These are phyloP conservation scores for Otocyon megalotis DNA, from an alignment of 2,113 vertebrate genomes.

Conservation along the genomic window DNA sequence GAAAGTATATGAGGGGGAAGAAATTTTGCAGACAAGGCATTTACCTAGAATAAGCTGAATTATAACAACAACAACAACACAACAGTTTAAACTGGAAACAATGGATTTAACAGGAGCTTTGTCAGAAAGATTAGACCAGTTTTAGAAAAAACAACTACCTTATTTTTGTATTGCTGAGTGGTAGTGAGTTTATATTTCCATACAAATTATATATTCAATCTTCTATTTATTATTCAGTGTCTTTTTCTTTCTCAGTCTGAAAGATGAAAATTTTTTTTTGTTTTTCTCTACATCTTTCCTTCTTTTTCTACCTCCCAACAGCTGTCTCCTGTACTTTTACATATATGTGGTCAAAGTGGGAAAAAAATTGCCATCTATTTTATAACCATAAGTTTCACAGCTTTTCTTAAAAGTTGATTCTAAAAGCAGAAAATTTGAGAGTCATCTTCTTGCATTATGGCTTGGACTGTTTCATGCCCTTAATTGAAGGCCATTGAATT, in stretches of 20 bases:
- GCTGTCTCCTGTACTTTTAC: neutral
- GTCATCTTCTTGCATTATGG: neutral
- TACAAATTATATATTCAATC: neutral
- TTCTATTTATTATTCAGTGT: neutral
- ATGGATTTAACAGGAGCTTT: neutral
- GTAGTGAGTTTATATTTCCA: neutral
- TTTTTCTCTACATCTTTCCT: neutral
- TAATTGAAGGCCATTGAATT: neutral
- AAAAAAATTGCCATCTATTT: neutral
- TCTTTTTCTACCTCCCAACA: neutral
- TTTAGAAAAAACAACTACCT: neutral
- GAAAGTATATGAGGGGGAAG: neutral
- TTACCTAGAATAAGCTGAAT: neutral
- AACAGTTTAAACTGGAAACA: neutral
- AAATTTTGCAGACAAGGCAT: neutral
- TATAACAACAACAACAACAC: neutral
- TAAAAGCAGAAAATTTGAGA: neutral
- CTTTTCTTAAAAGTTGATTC: conserved; percentile 19
- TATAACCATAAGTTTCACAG: neutral
- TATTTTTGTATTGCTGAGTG: neutral
- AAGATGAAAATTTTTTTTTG: conserved; percentile 4
- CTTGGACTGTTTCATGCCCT: neutral
- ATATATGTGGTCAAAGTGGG: neutral
- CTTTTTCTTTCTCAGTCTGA: neutral
- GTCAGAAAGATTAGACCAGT: neutral